These are phyloP conservation scores for Cheilosia pagana DNA, from an alignment of 2,888 invertebrate species.

Conservation along the genomic window DNA sequence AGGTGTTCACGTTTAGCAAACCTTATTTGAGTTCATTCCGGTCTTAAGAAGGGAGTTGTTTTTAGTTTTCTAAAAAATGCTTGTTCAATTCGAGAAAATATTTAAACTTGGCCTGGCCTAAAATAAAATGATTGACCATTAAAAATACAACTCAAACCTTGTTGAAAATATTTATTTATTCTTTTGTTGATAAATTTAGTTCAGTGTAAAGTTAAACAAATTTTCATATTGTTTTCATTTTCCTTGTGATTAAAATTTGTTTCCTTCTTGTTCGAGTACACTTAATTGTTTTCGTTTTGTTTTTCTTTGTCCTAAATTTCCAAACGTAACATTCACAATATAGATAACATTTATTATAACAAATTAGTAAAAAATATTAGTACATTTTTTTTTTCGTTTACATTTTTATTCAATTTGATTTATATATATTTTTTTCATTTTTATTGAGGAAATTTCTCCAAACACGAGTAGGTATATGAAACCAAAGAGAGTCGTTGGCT, in stretches of 20 bases:
- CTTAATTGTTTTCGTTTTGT: slow-evolving; percentile 33
- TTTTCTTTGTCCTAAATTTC: slow-evolving; percentile 40
- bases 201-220: slow-evolving; percentile 71
- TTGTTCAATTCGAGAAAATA: no score
- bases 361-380: slow-evolving; percentile 74
- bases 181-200: slow-evolving; percentile 53
- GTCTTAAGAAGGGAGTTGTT: no score
- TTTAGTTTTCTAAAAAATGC: no score
- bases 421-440: slow-evolving; percentile 16
- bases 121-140: background rate
- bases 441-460: slow-evolving; percentile 68
- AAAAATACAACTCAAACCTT: slow-evolving; percentile 12
- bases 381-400: slow-evolving; percentile 26
- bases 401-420: slow-evolving; percentile 9
- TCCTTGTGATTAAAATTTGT: slow-evolving; percentile 51
- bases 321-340: slow-evolving; percentile 71
- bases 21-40: no score
- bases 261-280: slow-evolving; percentile 47
- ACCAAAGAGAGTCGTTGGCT: slow-evolving; percentile 72
- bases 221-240: slow-evolving; percentile 24
- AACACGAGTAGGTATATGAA: slow-evolving; percentile 55
- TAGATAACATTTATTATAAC: slow-evolving; percentile 71
- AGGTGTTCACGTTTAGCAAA: no score
- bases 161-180: slow-evolving; percentile 63
- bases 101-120: no score